These are phyloP conservation scores for Cichladusa arquata DNA, from an alignment of 2,113 vertebrate species.

Conservation along the genomic window DNA sequence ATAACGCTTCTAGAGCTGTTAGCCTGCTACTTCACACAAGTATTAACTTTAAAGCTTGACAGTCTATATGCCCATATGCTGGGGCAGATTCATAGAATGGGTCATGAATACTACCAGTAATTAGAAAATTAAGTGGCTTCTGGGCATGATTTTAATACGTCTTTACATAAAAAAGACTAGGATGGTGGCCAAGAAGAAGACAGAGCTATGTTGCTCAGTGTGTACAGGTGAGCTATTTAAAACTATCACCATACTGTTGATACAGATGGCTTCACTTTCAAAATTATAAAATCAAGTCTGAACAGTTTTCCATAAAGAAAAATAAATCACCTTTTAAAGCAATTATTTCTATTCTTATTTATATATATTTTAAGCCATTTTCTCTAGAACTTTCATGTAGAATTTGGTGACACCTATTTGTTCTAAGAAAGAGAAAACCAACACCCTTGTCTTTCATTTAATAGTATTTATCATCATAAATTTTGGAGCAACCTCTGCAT, in stretches of 20 bases:
- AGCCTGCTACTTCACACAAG: neutral
- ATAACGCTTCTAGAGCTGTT: neutral
- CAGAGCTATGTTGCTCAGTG: neutral
- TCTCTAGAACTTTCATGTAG: neutral
- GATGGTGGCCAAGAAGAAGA: neutral
- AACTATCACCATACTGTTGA: neutral
- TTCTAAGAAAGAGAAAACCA: neutral
- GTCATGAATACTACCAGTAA: neutral
- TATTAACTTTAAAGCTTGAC: neutral
- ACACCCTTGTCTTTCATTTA: neutral
- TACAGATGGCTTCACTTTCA: neutral
- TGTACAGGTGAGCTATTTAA: neutral
- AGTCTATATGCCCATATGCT: neutral
- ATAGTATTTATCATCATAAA: neutral
- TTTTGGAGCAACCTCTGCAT: neutral
- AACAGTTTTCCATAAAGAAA: neutral
- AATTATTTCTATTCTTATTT: neutral
- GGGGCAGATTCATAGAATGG: neutral
- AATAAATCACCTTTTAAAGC: neutral
- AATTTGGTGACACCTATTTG: neutral
- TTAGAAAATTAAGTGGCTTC: conserved; percentile 3
- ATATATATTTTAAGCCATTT: neutral
- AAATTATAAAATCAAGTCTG: neutral
- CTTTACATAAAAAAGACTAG: neutral
- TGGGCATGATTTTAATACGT: neutral